Evolutionary conservation across 2,113 vertebrate genomes (phyloP), one percentile per base, ranked within the genome.

Genomic region (Rhegmatorhina hoffmannsi): DNA sequence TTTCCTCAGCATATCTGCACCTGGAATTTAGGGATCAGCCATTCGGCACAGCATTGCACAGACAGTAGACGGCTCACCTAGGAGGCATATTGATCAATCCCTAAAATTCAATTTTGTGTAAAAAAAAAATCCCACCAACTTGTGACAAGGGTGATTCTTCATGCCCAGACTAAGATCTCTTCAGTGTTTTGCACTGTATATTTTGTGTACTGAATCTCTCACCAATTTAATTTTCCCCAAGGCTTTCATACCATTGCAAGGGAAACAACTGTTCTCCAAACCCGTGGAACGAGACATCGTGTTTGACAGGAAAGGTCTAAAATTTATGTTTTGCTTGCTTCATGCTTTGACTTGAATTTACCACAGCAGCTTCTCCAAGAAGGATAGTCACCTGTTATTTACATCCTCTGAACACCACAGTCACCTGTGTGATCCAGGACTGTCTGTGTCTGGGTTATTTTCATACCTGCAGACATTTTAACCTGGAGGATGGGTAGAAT

Each of bases 271-370:
- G 70, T 84, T 73, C 96, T 96, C 93, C 80, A 97, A 97, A 98
- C 96, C 69, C 70, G 96, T 96, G 92, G 91, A 97, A 96, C 38
- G 4, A 96, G 94, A 83, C 94, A 89, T 86, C 5, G 0, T 69
- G 56, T 95, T 95, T 97, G 96, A 97, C 94, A 96, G 91, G 92
- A 96, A 96, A 78, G 83, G 82, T 84, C 85, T 94, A 96, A 94
- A 96, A 97, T 98, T 96, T 97, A 97, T 86, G 90, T 94, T 93
- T 91, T 93, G 40, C 84, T 94, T 81, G 34, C 69, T 97, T 97
- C 96, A 53, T 96, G 97, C 95, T 97, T 91, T 89, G 91, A 97
- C 96, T 97, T 58, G 95, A 97, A 92, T 94, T 92, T 95, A 87
- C 82, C 50, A 85, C 91, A 95, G 79, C 73, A 81, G 36, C 58